A percentile compares a stretch with the other conserved stretches of the same genome.
These are phyloP conservation scores for Trogon melanurus DNA, from an alignment of 2,113 vertebrate genomes.

Conservation along the genomic window DNA sequence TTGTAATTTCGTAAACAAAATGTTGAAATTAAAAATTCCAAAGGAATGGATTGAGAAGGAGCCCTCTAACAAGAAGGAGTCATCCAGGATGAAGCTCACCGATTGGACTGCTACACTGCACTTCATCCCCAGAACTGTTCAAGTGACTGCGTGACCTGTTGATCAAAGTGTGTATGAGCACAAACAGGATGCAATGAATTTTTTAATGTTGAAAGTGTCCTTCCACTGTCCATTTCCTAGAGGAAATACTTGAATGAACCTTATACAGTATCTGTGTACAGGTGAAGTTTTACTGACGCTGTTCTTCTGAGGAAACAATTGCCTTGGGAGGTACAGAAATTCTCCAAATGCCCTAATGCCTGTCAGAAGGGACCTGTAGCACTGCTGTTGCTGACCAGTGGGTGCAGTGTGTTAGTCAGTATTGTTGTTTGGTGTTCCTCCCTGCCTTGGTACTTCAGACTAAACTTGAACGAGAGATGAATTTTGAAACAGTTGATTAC, in stretches of 20 bases:
- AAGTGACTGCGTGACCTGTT: not conserved
- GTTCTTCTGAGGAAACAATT: slow-evolving; percentile 6
- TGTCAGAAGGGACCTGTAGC: slow-evolving; percentile 27
- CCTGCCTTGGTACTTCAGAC: slow-evolving; percentile 54
- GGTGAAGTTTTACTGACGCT: slow-evolving; percentile 53
- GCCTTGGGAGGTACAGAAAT: not conserved
- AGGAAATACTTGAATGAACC: slow-evolving; percentile 75
- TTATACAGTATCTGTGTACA: slow-evolving; percentile 55
- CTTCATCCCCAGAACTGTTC: not conserved
- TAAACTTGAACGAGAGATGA: slow-evolving; percentile 23
- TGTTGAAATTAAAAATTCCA: not conserved
- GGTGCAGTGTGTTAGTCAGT: slow-evolving; percentile 45
- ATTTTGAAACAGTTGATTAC: slow-evolving; percentile 42
- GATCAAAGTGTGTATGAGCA: slow-evolving; percentile 24
- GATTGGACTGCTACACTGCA: not conserved
- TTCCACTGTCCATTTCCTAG: slow-evolving; percentile 59
- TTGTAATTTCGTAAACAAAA: slow-evolving; percentile 11
- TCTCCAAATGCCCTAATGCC: slow-evolving; percentile 20
- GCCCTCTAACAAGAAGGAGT: not conserved
- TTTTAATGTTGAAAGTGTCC: slow-evolving; percentile 50
- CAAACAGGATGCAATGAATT: slow-evolving; percentile 23
- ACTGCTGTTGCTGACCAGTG: not conserved
- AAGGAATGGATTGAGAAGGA: slow-evolving; percentile 1
- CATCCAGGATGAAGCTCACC: not conserved
- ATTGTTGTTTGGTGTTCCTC: slow-evolving; percentile 42